A percentile compares a stretch with the other conserved stretches of the same genome.
Evolutionary conservation across 2,888 invertebrate genomes (phyloP).

Genomic region (Trissoscelio sp.): DNA sequence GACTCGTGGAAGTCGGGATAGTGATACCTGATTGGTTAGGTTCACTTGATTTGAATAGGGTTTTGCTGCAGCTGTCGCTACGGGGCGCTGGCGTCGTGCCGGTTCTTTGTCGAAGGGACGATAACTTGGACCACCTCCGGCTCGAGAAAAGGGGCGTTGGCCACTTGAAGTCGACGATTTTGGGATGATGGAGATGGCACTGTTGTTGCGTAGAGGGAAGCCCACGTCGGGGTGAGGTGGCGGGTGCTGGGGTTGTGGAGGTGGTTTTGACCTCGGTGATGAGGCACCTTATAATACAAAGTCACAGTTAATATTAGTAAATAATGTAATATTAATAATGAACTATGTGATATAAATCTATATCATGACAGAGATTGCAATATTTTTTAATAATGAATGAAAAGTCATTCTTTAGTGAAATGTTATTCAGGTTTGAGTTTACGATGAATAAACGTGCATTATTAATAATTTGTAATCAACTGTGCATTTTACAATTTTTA

Average conservation of each 20-base stretch:
- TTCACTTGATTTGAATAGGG: conserved; percentile 80
- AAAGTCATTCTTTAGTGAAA: too few species aligned
- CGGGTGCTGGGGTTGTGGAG: conserved; percentile 63
- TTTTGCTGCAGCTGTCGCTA: conserved; percentile 80
- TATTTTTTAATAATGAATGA: too few species aligned
- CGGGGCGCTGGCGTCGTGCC: conserved; percentile 77
- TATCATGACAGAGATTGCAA: too few species aligned
- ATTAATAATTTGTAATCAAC: too few species aligned
- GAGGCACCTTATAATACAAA: too few species aligned
- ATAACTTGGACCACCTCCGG: conserved; percentile 76
- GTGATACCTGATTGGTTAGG: conserved; percentile 79
- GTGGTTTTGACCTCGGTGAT: too few species aligned
- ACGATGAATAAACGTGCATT: too few species aligned
- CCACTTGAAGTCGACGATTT: conserved; percentile 77
- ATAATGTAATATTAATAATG: too few species aligned
- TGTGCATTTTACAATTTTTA: too few species aligned
- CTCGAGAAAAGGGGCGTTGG: conserved; percentile 75
- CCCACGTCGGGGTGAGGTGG: conserved; percentile 74
- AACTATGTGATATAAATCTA: too few species aligned
- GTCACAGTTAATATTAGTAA: too few species aligned
- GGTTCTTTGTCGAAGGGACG: conserved; percentile 80
- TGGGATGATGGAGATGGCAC: conserved; percentile 83
- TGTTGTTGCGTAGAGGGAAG: conserved; percentile 82
- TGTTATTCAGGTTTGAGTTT: too few species aligned
- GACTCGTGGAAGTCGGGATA: conserved; percentile 78